Evolutionary conservation across 2,797 vertebrate genomes (phyloP), one percentile per base, ranked within the genome.

Genomic region (Cyclura pinguis): DNA sequence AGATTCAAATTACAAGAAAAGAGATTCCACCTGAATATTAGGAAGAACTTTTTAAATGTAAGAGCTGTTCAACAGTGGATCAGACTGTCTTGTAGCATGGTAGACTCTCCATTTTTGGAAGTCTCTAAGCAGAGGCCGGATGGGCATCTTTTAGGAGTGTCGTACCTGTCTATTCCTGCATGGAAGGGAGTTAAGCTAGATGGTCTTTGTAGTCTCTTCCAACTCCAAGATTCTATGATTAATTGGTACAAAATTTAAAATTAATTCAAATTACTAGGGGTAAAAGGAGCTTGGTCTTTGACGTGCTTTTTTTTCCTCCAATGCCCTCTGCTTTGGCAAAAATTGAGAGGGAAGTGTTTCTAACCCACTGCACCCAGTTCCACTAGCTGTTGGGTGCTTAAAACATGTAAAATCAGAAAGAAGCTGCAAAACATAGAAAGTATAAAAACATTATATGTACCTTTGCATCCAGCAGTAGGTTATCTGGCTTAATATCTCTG

Each of bases 401-500:
- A 59, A 50, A 12, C 13, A 81, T 5, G 20, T 20, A 81, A 83
- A 3, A 83, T 35, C 16, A 55, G n/a, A 87, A 76, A 2, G 9
- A 83, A 76, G n/a, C 12, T 27, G 14, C 22, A 76, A 64, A 59
- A 64, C 7, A 14, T 2, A 62, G 59, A 55, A 50, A 29, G 8
- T 0, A 27, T 52, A 82, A 52, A 77, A 55, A 29, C n/a, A 29
- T 87, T n/a, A 96, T 96, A 5, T 47, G 42, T 96, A 98, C 99
- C 98, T 98, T 98, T 89, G 98, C 98, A 96, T 99, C 98, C 92
- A 99, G 96, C 91, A 99, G 96, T 90, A 99, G 98, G 96, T 99
- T 99, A 96, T 99, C 99, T 14, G 99, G 99, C 94, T 99, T 99
- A 94, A 99, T 99, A 96, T 99, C 99, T 92, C 99, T 96, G 96